A percentile compares a stretch with the other conserved stretches of the same genome.
Conservation (phyloP, 2,888 invertebrate genomes). For the Eristalis pertinax region DNA sequence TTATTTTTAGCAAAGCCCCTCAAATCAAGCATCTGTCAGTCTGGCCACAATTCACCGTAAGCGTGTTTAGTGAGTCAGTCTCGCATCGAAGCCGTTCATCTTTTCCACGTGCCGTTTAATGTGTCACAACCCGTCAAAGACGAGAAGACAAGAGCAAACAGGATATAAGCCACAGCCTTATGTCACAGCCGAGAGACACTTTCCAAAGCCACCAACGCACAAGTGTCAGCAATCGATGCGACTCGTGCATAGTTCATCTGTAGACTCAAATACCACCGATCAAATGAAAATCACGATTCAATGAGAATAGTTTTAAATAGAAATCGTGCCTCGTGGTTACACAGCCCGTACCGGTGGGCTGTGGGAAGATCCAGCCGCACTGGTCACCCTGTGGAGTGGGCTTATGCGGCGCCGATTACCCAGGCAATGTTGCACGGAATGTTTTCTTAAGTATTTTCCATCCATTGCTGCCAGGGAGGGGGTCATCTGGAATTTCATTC, state of each 20-base stretch:
- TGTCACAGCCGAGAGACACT: not conserved
- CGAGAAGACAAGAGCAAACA: not conserved
- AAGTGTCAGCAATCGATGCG: slow-evolving; percentile 15
- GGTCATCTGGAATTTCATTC: slow-evolving; percentile 31
- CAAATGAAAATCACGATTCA: slow-evolving; percentile 70
- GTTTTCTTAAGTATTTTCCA: slow-evolving; percentile 63
- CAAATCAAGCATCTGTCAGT: no score
- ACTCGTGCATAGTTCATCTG: slow-evolving; percentile 37
- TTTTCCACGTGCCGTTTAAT: not conserved
- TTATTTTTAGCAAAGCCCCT: no score
- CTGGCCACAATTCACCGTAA: not conserved
- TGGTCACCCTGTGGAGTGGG: not conserved
- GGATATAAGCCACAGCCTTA: not conserved
- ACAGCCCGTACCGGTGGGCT: not conserved
- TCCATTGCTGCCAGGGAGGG: slow-evolving; percentile 26
- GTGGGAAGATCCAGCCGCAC: not conserved
- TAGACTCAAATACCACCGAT: slow-evolving; percentile 60
- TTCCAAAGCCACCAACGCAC: not conserved
- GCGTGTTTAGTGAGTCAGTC: not conserved
- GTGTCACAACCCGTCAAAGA: not conserved
- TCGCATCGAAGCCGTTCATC: not conserved
- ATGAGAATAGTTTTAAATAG: slow-evolving; percentile 69
- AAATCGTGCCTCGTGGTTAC: slow-evolving; percentile 69
- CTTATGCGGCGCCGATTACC: slow-evolving; percentile 42
- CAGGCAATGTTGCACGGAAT: slow-evolving; percentile 48